Conservation (phyloP, 1,140 invertebrate species). For the Drosophila paulistorum region DNA sequence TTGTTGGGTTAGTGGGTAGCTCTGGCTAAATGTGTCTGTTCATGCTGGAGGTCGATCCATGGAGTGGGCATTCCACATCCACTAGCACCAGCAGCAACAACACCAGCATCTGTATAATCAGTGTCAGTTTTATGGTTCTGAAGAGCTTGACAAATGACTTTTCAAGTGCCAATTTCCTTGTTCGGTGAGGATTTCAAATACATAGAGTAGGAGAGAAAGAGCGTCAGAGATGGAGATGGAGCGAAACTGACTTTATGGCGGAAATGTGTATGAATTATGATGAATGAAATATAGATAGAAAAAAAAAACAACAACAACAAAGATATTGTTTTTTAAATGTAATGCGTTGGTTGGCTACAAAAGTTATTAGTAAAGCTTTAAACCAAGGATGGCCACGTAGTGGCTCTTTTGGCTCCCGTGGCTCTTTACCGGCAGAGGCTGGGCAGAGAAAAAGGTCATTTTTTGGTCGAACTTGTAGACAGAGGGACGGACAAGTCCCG, state of each 20-base stretch:
- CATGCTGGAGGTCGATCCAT: slow-evolving; percentile 7
- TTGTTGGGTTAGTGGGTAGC: slow-evolving; percentile 16
- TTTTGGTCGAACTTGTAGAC: too few species aligned
- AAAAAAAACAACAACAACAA: background rate
- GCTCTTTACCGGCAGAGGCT: too few species aligned
- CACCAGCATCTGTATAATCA: slow-evolving; percentile 18
- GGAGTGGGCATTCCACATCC: slow-evolving; percentile 8
- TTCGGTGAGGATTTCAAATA: slow-evolving; percentile 17
- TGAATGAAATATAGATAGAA: background rate
- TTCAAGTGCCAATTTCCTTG: slow-evolving; percentile 24
- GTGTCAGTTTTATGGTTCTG: slow-evolving; percentile 18
- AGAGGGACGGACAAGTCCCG: too few species aligned
- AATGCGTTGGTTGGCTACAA: too few species aligned
- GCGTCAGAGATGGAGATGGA: background rate
- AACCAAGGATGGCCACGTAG: too few species aligned
- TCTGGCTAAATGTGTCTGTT: background rate
- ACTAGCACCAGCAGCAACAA: background rate
- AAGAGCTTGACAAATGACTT: slow-evolving; percentile 24
- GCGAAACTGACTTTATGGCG: slow-evolving; percentile 23
- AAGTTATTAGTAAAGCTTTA: too few species aligned
- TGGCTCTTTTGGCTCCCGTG: too few species aligned
- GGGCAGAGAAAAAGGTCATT: too few species aligned
- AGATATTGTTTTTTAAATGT: background rate
- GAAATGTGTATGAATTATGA: slow-evolving; percentile 6
- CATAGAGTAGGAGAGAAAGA: slow-evolving; percentile 23